Evolutionary conservation across 2,797 vertebrate genomes (phyloP).

Genomic region (Astyanax mexicanus): DNA sequence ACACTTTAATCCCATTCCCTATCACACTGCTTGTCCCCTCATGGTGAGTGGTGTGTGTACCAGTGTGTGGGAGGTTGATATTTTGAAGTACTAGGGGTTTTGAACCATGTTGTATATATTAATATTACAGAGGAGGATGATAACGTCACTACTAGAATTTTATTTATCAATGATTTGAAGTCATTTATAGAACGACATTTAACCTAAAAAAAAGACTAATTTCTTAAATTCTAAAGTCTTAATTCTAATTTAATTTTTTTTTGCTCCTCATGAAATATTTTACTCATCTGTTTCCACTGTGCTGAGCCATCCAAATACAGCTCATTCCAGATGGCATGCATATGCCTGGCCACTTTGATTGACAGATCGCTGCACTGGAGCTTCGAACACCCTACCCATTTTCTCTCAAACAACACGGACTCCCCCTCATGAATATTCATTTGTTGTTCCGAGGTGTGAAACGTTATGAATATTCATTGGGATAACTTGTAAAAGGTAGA

Average conservation of each 20-base stretch:
- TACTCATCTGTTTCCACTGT: slow-evolving; percentile 33
- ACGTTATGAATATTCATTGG: slow-evolving; percentile 68
- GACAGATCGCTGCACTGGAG: slow-evolving; percentile 36
- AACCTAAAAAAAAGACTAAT: no score
- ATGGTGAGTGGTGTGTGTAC: slow-evolving; percentile 16
- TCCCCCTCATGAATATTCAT: slow-evolving; percentile 67
- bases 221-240: no score
- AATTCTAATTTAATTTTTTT: no score
- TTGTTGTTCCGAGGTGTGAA: slow-evolving; percentile 43
- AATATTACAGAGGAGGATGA: background rate
- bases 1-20: slow-evolving; percentile 60
- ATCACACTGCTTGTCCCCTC: slow-evolving; percentile 40
- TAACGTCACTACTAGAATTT: background rate
- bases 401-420: slow-evolving; percentile 41
- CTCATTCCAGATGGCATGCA: slow-evolving; percentile 60
- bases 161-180: background rate
- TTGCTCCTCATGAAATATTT: slow-evolving; percentile 1
- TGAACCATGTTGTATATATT: background rate
- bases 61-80: background rate
- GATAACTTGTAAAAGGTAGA: slow-evolving; percentile 57
- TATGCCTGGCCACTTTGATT: slow-evolving; percentile 45
- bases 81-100: background rate
- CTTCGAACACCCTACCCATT: slow-evolving; percentile 40
- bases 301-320: slow-evolving; percentile 29
- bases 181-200: no score